Evolutionary conservation across 2,888 invertebrate genomes (phyloP), one percentile per base, ranked within the genome.

Genomic region (Hyppa rectilinea): DNA sequence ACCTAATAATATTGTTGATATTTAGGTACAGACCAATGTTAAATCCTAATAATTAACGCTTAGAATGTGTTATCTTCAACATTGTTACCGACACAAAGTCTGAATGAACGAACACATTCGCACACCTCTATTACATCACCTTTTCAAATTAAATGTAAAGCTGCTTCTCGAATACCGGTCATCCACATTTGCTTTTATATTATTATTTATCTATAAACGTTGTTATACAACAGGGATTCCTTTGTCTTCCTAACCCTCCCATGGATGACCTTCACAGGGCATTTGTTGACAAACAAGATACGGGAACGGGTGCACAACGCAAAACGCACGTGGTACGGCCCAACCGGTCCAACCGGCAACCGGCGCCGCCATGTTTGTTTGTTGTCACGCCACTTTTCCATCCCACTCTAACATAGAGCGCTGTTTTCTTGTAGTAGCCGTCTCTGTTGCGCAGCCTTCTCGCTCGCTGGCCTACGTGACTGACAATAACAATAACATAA

Each of bases 201-300:
- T 67, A 66, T 72, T 75, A 61, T 79, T 81, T 69, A 71, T 79
- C 81, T 76, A 66, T 67, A 63, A 62, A 64, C 75, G 64, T 74
- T 82, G 81, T 92, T 92, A 92, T 85, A 91, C 86, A 93, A 93
- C 85, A 86, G 78, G 84, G 85, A 87, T 69, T 91, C 89, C 91
- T 94, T 94, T 94, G 93, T 92, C 87, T 92, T 90, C 85, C 84
- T 89, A 91, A 89, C 90, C 91, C 91, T 92, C 89, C 90, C 87
- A 90, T 90, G 88, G 85, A 89, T 94, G 95, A 95, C 95, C 95
- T 95, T 95, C 95, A 90, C 87, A 92, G 92, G 93, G 92, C 88
- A 91, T 95, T 95, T 95, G 95, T 96, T 95, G 95, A 96, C 94
- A 96, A 96, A 96, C 95, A 95, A 92, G 90, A 89, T 91, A 89